Evolutionary conservation across 2,797 vertebrate species (phyloP), one percentile per base, ranked within the genome.

Genomic region (Spinus pinus): DNA sequence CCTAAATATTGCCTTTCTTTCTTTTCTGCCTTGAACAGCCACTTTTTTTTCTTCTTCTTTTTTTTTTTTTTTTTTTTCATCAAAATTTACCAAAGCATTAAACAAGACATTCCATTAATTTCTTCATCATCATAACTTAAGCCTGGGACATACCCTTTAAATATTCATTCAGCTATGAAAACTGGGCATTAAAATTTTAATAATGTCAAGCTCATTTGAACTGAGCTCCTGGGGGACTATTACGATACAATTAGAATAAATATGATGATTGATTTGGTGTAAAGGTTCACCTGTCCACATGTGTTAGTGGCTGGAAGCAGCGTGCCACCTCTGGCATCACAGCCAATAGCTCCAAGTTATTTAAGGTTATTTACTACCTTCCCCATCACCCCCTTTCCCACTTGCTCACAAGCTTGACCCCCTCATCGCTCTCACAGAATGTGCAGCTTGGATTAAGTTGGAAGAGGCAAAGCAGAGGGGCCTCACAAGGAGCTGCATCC

Each of bases 111-210:
- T 97, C 97, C 98, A 98, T 99, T 99, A 98, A 99, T 99, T 99
- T 98, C 98, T 98, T 98, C 98, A 98, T 98, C 98, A 98, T 98
- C 98, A 98, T 99, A 98, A 98, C 98, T 98, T 98, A 98, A 98
- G 98, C 98, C 98, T 97, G 97, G 98, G 97, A 98, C 97, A 98
- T 98, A 98, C 97, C 98, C 98, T 98, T 98, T 98, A 98, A 98
- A 98, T 98, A 98, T 98, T 98, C 98, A 98, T 98, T 98, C 98
- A 98, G 98, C 98, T 98, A 98, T 98, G 98, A 98, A 98, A 98
- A 98, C 98, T 97, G 97, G 98, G 98, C 98, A 98, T 98, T 98
- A 98, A 98, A 98, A 98, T 98, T 98, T 98, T 98, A 98, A 98
- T 98, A 98, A 98, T 98, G 98, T 98, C 98, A 98, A 98, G 98